Evolutionary conservation across 1,140 invertebrate species (phyloP).

Genomic region (Caenorhabditis elegans): DNA sequence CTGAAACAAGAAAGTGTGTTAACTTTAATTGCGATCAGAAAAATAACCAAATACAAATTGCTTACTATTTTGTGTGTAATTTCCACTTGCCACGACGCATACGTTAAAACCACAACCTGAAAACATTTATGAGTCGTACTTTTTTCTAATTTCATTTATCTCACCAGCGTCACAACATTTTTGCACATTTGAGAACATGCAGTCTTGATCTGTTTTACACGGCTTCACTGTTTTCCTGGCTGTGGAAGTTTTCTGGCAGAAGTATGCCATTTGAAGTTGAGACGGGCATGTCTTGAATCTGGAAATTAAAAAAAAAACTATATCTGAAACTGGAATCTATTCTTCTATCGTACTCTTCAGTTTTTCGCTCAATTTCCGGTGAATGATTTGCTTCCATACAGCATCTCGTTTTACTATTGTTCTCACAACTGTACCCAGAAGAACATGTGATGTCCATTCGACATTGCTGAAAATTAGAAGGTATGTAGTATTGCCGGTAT

Average conservation of each 20-base stretch:
- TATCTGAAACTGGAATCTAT: neutral
- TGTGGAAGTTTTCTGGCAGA: neutral
- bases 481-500: constrained; percentile 4
- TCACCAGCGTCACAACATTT: constrained; percentile 12
- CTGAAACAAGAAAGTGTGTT: neutral
- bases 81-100: neutral
- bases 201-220: neutral
- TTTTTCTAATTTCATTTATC: neutral
- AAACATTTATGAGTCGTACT: neutral
- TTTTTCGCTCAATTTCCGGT: neutral
- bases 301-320: neutral
- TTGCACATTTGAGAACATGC: neutral
- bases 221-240: neutral
- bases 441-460: constrained; percentile 20
- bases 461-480: constrained; percentile 4
- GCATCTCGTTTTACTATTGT: neutral
- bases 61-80: neutral
- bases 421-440: constrained; percentile 23
- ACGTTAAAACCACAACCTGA: constrained; percentile 4
- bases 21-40: too few species aligned
- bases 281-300: constrained; percentile 12
- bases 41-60: too few species aligned
- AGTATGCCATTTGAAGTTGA: neutral
- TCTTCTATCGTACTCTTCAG: neutral
- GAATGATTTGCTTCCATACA: constrained; percentile 8